These are phyloP conservation scores for Trichonephila inaurata DNA, from an alignment of 1,140 invertebrate species.

Conservation along the genomic window DNA sequence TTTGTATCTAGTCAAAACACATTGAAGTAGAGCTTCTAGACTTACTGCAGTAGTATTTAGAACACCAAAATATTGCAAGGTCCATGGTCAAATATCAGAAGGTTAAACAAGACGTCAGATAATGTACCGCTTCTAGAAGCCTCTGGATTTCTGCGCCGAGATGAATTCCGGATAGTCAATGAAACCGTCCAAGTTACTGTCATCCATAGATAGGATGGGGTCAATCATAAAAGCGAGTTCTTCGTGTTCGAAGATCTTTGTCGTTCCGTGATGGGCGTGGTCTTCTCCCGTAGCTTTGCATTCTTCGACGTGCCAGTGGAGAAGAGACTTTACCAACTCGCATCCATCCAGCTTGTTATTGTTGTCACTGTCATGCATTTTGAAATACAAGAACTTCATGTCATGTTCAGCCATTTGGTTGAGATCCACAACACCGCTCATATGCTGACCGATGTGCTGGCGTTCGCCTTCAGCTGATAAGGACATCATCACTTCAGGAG, in stretches of 20 bases:
- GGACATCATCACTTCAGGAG: not conserved
- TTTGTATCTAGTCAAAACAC: not conserved
- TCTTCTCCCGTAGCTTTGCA: not conserved
- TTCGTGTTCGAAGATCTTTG: slow-evolving; percentile 94
- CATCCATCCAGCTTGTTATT: slow-evolving; percentile 97
- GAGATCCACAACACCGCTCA: not conserved
- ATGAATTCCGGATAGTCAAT: slow-evolving; percentile 98
- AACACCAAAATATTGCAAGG: not conserved
- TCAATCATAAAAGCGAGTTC: slow-evolving; percentile 95
- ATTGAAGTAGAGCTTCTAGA: not conserved
- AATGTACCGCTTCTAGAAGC: slow-evolving; percentile 76
- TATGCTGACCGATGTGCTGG: slow-evolving; percentile 22
- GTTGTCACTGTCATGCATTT: slow-evolving; percentile 95
- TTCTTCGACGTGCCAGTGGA: slow-evolving; percentile 79
- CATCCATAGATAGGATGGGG: slow-evolving; percentile 95
- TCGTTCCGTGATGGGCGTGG: slow-evolving; percentile 72
- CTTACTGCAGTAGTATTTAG: too few relatives aligned
- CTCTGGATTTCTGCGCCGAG: slow-evolving; percentile 85
- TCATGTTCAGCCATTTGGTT: slow-evolving; percentile 15
- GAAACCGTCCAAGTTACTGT: slow-evolving; percentile 93
- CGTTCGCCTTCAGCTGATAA: not conserved
- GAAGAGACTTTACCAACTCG: slow-evolving; percentile 92
- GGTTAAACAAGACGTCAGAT: too few relatives aligned
- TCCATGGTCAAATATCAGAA: not conserved
- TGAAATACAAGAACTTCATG: slow-evolving; percentile 46